Percentiles rank a stretch among this genome's conserved stretches.
phyloP scores from a whole-genome alignment of 2,113 vertebrate species.

The Calidris pugnax region DNA sequence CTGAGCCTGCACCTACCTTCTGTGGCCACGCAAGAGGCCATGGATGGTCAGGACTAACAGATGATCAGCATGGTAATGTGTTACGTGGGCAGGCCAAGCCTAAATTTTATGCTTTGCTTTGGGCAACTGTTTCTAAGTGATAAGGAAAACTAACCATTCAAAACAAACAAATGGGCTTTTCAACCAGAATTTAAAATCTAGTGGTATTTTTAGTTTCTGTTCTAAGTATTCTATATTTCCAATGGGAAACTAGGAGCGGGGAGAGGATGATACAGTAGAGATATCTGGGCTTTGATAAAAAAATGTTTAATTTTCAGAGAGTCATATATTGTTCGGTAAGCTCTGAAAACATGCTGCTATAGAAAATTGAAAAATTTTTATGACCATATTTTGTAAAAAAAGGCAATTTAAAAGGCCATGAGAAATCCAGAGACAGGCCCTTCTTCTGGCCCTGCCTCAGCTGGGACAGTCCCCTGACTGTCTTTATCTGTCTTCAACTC shows the following conservation, averaged over 20 bases:
- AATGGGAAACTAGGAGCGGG: not conserved
- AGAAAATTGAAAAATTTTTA: not conserved
- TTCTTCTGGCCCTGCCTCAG: not conserved
- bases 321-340: not conserved
- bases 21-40: fast-evolving
- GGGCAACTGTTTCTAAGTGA: not conserved
- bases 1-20: not conserved
- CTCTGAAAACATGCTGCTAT: not conserved
- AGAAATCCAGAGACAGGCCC: not conserved
- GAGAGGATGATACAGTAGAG: not conserved
- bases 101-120: not conserved
- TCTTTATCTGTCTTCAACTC: not conserved
- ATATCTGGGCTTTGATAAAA: not conserved
- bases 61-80: not conserved
- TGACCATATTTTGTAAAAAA: not conserved
- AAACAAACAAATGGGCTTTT: not conserved
- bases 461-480: not conserved
- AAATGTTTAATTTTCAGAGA: not conserved
- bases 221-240: not conserved
- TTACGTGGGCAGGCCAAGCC: not conserved
- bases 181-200: not conserved
- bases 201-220: not conserved
- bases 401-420: not conserved
- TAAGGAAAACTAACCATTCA: not conserved
- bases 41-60: not conserved